Conservation (phyloP, 2,797 vertebrate genomes). For the Holocentrus rufus region DNA sequence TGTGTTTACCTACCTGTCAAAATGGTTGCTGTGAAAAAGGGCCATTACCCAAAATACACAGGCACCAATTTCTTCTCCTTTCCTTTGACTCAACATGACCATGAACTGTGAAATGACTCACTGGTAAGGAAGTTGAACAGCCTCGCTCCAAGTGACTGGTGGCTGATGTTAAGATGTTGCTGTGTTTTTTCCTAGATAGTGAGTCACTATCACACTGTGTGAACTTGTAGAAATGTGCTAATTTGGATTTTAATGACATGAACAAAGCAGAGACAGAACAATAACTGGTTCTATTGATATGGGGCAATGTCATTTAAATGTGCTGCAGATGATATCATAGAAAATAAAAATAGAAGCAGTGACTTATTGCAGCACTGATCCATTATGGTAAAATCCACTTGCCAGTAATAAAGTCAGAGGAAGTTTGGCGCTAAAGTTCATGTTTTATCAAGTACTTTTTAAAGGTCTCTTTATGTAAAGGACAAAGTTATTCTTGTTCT, state of each 20-base stretch:
- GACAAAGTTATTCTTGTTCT: too few relatives aligned
- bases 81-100: slow-evolving; percentile 7
- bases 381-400: too few relatives aligned
- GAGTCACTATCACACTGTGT: slow-evolving; percentile 60
- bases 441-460: too few relatives aligned
- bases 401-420: too few relatives aligned
- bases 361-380: too few relatives aligned
- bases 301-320: background rate
- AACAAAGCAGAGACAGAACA: background rate
- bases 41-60: too few relatives aligned
- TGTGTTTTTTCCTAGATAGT: slow-evolving; percentile 52
- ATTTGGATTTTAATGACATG: slow-evolving; percentile 25
- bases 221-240: slow-evolving; percentile 24
- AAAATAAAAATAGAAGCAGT: too few relatives aligned
- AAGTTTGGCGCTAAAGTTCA: too few relatives aligned
- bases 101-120: slow-evolving; percentile 62
- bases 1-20: too few relatives aligned
- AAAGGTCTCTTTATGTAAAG: too few relatives aligned
- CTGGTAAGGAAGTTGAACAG: slow-evolving; percentile 66
- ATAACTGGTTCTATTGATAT: background rate
- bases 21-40: too few relatives aligned
- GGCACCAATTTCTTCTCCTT: slow-evolving; percentile 4
- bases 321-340: too few relatives aligned
- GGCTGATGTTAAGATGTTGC: slow-evolving; percentile 35
- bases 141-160: slow-evolving; percentile 58